These are phyloP conservation scores for Meiosimyza decipiens DNA, from an alignment of 2,888 invertebrate genomes.

Conservation along the genomic window DNA sequence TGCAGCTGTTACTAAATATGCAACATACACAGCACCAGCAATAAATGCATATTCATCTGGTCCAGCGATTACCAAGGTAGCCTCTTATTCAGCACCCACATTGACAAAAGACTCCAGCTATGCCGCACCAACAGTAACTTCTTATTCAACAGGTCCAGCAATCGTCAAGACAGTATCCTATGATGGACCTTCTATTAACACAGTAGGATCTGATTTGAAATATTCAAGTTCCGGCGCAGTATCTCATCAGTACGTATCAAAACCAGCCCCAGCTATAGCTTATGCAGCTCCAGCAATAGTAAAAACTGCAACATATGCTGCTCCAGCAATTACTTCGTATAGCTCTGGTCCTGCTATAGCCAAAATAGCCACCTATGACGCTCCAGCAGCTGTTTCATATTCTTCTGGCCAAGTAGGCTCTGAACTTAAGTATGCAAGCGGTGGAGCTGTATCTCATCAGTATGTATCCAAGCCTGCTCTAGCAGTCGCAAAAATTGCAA, in stretches of 20 bases:
- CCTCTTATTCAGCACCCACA: conserved; percentile 27
- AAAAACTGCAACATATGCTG: conserved; percentile 33
- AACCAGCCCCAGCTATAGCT: conserved; percentile 27
- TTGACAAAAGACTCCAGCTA: conserved; percentile 49
- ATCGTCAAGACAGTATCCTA: conserved; percentile 46
- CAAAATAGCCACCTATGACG: conserved; percentile 45
- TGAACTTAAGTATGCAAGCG: conserved; percentile 19
- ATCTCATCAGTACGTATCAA: conserved; percentile 28
- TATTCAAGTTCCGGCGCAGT: conserved; percentile 15
- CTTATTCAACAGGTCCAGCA: conserved; percentile 42
- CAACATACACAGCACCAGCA: conserved; percentile 38
- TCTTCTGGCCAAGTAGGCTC: conserved; percentile 35
- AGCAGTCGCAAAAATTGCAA: conserved; percentile 26
- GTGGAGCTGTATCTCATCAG: conserved; percentile 39
- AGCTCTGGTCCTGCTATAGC: conserved; percentile 43
- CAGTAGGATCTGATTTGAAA: conserved; percentile 33
- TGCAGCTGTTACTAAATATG: conserved; percentile 36
- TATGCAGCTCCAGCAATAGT: background rate
- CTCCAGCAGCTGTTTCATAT: conserved; percentile 1
- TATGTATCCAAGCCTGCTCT: conserved; percentile 43
- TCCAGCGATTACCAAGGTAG: conserved; percentile 30
- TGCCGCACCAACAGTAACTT: conserved; percentile 40
- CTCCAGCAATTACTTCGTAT: background rate
- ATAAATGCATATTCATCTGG: conserved; percentile 35
- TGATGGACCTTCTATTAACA: background rate